Conservation (phyloP, 1,140 invertebrate species). For the Oncopodura yosiiana region DNA sequence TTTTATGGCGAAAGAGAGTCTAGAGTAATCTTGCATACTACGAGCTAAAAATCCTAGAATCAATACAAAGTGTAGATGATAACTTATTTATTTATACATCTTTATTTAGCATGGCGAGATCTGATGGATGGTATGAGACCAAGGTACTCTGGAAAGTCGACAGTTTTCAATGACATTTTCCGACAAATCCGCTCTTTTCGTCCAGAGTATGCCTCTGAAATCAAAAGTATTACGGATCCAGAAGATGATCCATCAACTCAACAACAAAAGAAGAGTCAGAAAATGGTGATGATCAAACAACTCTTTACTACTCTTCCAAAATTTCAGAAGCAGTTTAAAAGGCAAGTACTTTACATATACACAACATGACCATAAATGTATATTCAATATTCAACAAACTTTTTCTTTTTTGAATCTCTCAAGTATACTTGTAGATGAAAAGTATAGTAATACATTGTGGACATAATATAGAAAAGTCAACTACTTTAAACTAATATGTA, state of each 20-base stretch:
- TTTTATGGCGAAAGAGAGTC: too few species aligned
- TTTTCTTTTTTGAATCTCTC: too few species aligned
- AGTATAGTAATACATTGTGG: too few species aligned
- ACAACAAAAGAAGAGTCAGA: constrained; percentile 55
- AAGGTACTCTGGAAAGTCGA: constrained; percentile 57
- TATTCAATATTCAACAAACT: too few species aligned
- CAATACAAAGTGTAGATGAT: too few species aligned
- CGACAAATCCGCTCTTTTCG: constrained; percentile 55
- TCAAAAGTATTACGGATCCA: constrained; percentile 36
- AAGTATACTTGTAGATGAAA: too few species aligned
- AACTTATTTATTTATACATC: too few species aligned
- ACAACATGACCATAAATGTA: too few species aligned
- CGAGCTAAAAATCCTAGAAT: too few species aligned
- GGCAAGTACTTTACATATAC: constrained; percentile 52
- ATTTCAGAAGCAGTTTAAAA: constrained; percentile 83
- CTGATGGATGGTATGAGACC: constrained; percentile 55
- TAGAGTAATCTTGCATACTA: too few species aligned
- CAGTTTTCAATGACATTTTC: constrained; percentile 64
- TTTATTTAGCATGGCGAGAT: constrained; percentile 44
- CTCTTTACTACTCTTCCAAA: constrained; percentile 87
- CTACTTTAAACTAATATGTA: too few species aligned
- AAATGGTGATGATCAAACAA: constrained; percentile 85
- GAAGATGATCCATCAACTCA: constrained; percentile 32
- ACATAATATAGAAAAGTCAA: too few species aligned
- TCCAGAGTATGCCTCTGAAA: constrained; percentile 49